Evolutionary conservation across 2,888 invertebrate species (phyloP), one percentile per base, ranked within the genome.

Genomic region (Microdon myrmicae): DNA sequence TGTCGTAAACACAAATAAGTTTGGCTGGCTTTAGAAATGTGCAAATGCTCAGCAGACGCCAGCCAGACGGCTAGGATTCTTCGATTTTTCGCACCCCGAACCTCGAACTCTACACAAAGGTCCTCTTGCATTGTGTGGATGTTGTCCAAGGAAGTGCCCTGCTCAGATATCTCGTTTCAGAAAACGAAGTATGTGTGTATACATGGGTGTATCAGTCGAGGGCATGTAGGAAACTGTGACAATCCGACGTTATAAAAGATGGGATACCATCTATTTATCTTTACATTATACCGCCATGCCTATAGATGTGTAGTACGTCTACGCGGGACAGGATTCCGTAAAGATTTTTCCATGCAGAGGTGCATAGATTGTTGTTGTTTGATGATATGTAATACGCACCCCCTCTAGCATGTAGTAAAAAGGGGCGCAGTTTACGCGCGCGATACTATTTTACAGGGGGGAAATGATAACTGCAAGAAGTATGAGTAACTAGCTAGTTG

Each of bases 361-460:
- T 16, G 47, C 31, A 34, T 2, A 41, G 14, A 17, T 29, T 7
- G 6, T 4, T 29, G 4, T 26, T 20, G 6, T 19, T 32, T 41
- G 28, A 23, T 34, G 12, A n/a, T n/a, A 9, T 12, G 19, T 31
- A 22, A 9, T 41, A 28, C 26, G 13, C 35, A 51, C 64, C 51
- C 64, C 41, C 58, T 34, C 56, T 53, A 45, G 53, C 53, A 45
- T 47, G 53, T 64, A 53, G 51, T 58, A 64, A 58, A n/a, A n/a
- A n/a, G n/a, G 64, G 56, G 64, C 51, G 58, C 58, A 48, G 41
- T 47, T 64, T 56, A 64, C 56, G 56, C 20, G 20, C 64, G 64
- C 56, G 56, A 53, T 51, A 56, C 43, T 56, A 29, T 22, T 25
- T 10, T 17, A 20, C 20, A 4, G 39, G 34, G 39, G 44, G 54